These are phyloP conservation scores for Spodoptera frugiperda DNA, from an alignment of 1,140 invertebrate genomes.

Conservation along the genomic window DNA sequence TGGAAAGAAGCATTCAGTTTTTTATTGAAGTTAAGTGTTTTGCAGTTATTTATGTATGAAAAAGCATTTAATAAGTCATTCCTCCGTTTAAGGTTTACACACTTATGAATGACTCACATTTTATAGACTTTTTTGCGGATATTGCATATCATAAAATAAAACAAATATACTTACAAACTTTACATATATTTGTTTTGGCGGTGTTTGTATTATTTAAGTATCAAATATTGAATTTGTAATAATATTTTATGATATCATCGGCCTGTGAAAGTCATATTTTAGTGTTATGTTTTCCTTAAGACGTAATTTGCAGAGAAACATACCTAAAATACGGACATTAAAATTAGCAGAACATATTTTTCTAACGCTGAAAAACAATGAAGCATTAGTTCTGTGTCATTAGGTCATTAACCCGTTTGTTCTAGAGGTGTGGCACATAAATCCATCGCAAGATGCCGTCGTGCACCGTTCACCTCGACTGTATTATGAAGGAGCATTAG, in stretches of 20 bases:
- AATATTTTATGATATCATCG: too few species aligned
- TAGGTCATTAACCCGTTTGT: conserved; percentile 43
- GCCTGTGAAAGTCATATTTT: too few species aligned
- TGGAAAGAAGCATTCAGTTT: conserved; percentile 33
- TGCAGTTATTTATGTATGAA: conserved; percentile 7
- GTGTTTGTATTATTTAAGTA: too few species aligned
- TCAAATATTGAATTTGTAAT: too few species aligned
- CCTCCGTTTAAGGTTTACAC: background rate
- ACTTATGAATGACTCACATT: background rate
- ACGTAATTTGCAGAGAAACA: too few species aligned
- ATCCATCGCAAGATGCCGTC: conserved; percentile 28
- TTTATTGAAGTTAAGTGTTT: conserved; percentile 25
- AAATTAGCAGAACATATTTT: background rate
- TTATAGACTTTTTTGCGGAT: background rate
- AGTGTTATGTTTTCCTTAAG: too few species aligned
- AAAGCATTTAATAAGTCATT: conserved; percentile 10
- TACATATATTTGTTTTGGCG: background rate
- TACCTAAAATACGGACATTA: too few species aligned
- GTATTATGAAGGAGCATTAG: conserved; percentile 44
- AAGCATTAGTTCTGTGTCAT: conserved; percentile 34
- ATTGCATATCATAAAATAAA: background rate
- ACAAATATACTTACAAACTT: too few species aligned
- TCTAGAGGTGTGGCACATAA: conserved; percentile 3
- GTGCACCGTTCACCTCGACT: conserved; percentile 44
- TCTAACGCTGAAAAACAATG: conserved; percentile 1